Evolutionary conservation across 2,797 vertebrate species (phyloP), one percentile per base, ranked within the genome.

Genomic region (Tokudaia tokunoshimensis): DNA sequence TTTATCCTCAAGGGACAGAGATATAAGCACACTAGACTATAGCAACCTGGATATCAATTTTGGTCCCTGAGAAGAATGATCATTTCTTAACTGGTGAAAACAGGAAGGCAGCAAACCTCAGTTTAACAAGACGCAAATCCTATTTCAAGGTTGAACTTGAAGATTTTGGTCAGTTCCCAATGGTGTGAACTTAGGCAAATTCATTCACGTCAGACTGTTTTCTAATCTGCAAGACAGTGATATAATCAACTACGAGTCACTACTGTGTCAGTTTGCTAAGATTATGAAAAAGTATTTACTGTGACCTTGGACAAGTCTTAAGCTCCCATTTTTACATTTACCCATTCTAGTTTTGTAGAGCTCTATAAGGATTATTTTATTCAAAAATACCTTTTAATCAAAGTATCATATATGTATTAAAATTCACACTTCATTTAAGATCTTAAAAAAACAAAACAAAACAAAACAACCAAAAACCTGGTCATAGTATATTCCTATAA

Each of bases 361-460:
- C 65, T 80, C 37, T 79, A 0, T 63, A 95, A 94, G 4, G 29
- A 88, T 88, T 67, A 94, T 37, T 74, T 74, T 80, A 85, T 44
- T 31, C 14, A 70, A 76, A 94, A 92, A 8, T 47, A 34, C 17
- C 78, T 93, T 41, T 94, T 82, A 96, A 59, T 88, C 67, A 91
- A 94, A 91, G 31, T 65, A 57, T 12, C 19, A 37, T 12, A 80
- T 3, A 72, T 26, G 85, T 67, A 78, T 87, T 74, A 80, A 75
- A 93, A 95, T 76, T 20, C 26, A 26, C 20, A 81, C 41, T 96
- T 95, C 34, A 89, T 75, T 87, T 87, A 83, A 85, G n/a, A 52
- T 87, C 59, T 96, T 55, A 92, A 96, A 74, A 72, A 57, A 57
- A 57, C 1, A 55, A 57, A 15, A 57, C 1, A 55, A 57, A 15